Percentiles rank a stretch among this genome's conserved stretches.
phyloP scores from a whole-genome alignment of 2,888 invertebrate genomes.

The Spilarctia lutea region DNA sequence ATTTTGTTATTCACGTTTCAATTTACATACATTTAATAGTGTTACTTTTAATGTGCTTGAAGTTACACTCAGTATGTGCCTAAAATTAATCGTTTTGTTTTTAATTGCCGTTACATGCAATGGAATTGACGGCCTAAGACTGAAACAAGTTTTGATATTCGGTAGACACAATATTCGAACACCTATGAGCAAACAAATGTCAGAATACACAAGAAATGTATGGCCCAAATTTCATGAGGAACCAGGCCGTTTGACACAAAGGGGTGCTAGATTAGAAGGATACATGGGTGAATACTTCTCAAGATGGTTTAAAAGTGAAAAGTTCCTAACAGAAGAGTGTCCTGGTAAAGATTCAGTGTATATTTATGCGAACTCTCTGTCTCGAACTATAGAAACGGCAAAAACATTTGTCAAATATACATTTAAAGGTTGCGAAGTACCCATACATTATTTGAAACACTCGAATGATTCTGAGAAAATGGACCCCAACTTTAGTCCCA shows the following conservation, averaged over 20 bases:
- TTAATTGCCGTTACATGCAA: slow-evolving; percentile 17
- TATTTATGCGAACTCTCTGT: slow-evolving; percentile 17
- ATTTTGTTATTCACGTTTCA: not conserved
- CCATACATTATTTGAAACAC: slow-evolving; percentile 4
- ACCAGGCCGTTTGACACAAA: slow-evolving; percentile 29
- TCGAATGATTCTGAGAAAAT: not conserved
- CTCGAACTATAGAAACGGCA: slow-evolving; percentile 17
- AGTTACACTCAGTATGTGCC: not conserved
- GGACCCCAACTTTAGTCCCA: slow-evolving; percentile 31
- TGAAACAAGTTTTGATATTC: slow-evolving; percentile 44
- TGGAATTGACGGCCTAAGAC: slow-evolving; percentile 12
- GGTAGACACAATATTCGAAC: slow-evolving; percentile 41
- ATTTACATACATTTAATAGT: not conserved
- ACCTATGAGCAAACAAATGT: slow-evolving; percentile 10
- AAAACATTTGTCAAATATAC: slow-evolving; percentile 15
- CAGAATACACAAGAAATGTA: slow-evolving; percentile 23
- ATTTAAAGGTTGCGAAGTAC: slow-evolving; percentile 15
- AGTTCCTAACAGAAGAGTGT: slow-evolving; percentile 31
- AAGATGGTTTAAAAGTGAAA: slow-evolving; percentile 35
- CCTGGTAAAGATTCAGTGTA: slow-evolving; percentile 31
- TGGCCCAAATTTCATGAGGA: slow-evolving; percentile 22
- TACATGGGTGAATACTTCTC: slow-evolving; percentile 42
- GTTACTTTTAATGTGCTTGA: not conserved
- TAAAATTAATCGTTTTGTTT: slow-evolving; percentile 8
- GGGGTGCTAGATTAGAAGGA: slow-evolving; percentile 32